Evolutionary conservation across 2,113 vertebrate genomes (phyloP), one percentile per base, ranked within the genome.

Genomic region (Vulpes vulpes): DNA sequence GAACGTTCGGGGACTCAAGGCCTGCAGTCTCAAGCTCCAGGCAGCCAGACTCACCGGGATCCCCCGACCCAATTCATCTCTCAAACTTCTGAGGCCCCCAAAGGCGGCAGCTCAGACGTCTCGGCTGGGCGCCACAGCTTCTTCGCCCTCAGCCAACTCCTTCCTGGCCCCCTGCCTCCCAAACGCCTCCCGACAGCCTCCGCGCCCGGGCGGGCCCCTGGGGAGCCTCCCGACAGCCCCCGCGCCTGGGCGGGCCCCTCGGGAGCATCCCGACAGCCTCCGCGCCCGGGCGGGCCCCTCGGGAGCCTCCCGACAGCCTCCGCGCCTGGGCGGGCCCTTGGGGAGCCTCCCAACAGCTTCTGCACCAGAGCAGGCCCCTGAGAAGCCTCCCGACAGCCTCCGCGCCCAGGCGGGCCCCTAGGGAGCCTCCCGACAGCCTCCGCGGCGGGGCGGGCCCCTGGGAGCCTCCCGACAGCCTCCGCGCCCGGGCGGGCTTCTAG

Each of bases 11-110:
- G 19, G 35, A 59, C 53, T 17, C 3, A 2, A n/a, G 27, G 5
- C 35, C 59, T 35, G 19, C 3, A 16, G 14, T 83, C 22, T 59
- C 4, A 9, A 20, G 8, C 43, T 22, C 9, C 17, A 20, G 16
- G 11, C 16, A 5, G 5, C 20, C 2, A 35, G 16, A 86, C 97
- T 97, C 78, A 98, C 98, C 98, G 89, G 51, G 97, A 92, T 0
- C 98, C 98, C 2, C 98, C 98, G 4, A 98, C 98, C 98, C 98
- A 98, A 25, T 98, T 98, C 98, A 98, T 98, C 23, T 25, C 60
- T 51, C 35, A 35, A 87, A 20, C 23, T 88, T 49, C 8, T 5
- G n/a, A 16, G 11, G 2, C 8, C 23, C 23, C 11, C 5, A 2
- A 8, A 0, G 0, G 32, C 19, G 1, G 16, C 11, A 16, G 3